phyloP scores from a whole-genome alignment of 2,113 vertebrate genomes.

The Paracanthobrama guichenoti region DNA sequence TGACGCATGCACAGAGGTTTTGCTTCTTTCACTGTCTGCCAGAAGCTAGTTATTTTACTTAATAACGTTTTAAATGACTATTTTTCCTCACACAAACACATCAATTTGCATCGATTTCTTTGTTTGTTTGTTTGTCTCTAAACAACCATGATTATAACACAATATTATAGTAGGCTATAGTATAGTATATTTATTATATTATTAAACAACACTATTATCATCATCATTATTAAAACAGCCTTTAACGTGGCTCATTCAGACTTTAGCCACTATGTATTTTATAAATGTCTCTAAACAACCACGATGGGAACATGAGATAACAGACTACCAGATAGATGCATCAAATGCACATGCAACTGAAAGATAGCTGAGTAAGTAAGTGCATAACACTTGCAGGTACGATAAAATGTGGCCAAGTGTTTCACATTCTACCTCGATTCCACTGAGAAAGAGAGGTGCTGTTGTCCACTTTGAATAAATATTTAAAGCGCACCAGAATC shows the following conservation, averaged over 20 bases:
- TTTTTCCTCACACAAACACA: no score
- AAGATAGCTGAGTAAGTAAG: not conserved
- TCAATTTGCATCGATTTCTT: no score
- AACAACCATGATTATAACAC: no score
- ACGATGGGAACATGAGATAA: not conserved
- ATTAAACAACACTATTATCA: no score
- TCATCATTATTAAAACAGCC: not conserved
- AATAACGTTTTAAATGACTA: no score
- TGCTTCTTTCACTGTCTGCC: no score
- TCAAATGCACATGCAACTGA: constrained; percentile 23
- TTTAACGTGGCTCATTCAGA: not conserved
- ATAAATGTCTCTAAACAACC: not conserved
- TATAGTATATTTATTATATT: no score
- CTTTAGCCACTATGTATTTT: not conserved
- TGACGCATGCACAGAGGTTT: no score
- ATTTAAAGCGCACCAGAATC: constrained; percentile 63
- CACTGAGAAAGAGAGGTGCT: constrained; percentile 28
- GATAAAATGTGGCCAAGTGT: not conserved
- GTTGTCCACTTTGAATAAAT: constrained; percentile 71
- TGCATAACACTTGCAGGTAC: not conserved
- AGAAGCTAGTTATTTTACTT: no score
- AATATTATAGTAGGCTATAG: no score
- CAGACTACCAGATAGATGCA: not conserved
- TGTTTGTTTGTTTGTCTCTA: no score
- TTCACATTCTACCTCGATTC: constrained; percentile 10